Evolutionary conservation across 2,113 vertebrate species (phyloP), one percentile per base, ranked within the genome.

Genomic region (Halcyon senegalensis): DNA sequence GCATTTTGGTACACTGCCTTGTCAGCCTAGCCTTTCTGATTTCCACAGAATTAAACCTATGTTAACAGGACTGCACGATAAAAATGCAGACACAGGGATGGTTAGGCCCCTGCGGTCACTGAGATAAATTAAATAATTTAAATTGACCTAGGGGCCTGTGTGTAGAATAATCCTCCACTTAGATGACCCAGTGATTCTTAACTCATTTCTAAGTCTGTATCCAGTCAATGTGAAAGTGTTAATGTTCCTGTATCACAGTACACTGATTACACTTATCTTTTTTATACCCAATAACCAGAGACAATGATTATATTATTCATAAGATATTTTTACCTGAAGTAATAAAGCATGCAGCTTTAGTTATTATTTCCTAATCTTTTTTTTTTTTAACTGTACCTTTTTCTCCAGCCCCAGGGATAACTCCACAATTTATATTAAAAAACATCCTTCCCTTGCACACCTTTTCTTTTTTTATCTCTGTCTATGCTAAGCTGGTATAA

Each of bases 221-320:
- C 89, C 85, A 95, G 96, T 92, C 96, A 86, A 89, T 93, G 95
- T 93, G 96, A 94, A 96, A 90, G 94, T 91, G 93, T 93, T 93
- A 92, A 95, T 95, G 89, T 92, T 93, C 84, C 96, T 94, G 70
- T 92, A 89, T 95, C 94, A 84, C 96, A 95, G 74, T 78, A 85
- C 64, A 90, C 94, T 89, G 96, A 91, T 96, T 75, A 87, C 87
- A 94, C 97, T 97, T 97, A 96, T 94, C 97, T 97, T 96, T 95
- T 97, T 95, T 96, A 97, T 91, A 95, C 95, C 97, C 97, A 97
- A 92, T 97, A 97, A 94, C 96, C 95, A 96, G 97, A 97, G 94
- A 98, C 98, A 96, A 98, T 97, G 97, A 97, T 98, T 98, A 95
- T 97, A 98, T 98, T 98, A 98, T 98, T 98, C 98, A 98, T 98